Base-by-base conservation (phyloP, 2,113 vertebrate species). In the Pangasianodon gigas region DNA sequence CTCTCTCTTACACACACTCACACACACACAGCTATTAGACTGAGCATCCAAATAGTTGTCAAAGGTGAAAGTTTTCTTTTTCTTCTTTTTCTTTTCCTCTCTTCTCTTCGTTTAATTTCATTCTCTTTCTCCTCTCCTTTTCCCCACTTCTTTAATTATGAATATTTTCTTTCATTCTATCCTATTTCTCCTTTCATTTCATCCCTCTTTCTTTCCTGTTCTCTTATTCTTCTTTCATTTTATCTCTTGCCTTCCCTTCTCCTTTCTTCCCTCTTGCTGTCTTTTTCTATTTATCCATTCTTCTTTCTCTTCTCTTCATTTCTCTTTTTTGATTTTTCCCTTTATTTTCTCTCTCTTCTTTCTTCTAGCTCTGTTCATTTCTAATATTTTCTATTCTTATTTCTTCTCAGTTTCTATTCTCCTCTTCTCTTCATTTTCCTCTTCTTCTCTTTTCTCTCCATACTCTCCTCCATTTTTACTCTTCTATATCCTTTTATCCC, bases 31-130 rank as follows among this genome's bases (percentile, higher is more conserved):
- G 37, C 37, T 37, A 37, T 37, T 37, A 37, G 37, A 37, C 37
- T 37, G 37, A 37, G 37, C 1, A 37, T 37, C 37, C 37, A 37
- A 37, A 37, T 37, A 37, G 37, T 37, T 37, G 37, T 37, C 37
- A 37, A 62, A 24, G 24, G 60, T 21, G 1, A 18, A 60, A 10
- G 8, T n/a, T 67, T n/a, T 67, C 26, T n/a, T 10, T 67, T 65
- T n/a, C 6, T 3, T 13, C 10, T 32, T 32, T 69, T 14, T 69
- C n/a, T 32, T 14, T 32, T 6, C 13, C n/a, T 32, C n/a, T 71
- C 13, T 37, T 32, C 0, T 4, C 29, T 16, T 37, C 1, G 0
- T 13, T 16, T 37, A 8, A 0, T n/a, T n/a, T 67, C 10, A 0
- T 67, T 29, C 10, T 8, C 65, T n/a, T 51, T 51, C 48, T 51